Evolutionary conservation across 2,797 vertebrate genomes (phyloP).

Genomic region (Rousettus madagascariensis): DNA sequence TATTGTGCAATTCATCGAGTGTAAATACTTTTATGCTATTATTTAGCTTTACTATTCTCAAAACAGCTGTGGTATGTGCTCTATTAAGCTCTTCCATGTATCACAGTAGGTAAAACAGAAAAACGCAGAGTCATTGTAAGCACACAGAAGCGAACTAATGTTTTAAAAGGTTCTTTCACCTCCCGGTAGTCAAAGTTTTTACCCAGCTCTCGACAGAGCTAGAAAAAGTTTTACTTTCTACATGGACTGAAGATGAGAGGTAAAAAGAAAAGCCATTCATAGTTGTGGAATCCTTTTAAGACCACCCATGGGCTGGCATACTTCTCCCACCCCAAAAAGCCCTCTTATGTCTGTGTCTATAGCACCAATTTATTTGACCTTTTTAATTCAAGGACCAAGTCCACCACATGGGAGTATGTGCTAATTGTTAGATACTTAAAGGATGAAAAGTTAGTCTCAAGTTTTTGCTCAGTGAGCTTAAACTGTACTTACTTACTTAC

Average conservation of each 20-base stretch:
- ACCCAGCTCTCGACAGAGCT: background rate
- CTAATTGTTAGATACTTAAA: background rate
- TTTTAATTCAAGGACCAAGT: background rate
- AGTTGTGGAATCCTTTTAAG: background rate
- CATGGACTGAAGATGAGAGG: background rate
- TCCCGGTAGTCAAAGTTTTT: background rate
- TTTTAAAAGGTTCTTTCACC: background rate
- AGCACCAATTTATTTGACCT: background rate
- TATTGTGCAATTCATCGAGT: background rate
- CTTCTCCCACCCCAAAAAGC: rapidly evolving
- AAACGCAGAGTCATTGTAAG: background rate
- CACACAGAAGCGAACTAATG: background rate
- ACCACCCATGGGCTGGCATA: background rate
- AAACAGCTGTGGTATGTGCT: background rate
- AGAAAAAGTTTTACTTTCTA: background rate
- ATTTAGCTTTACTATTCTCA: background rate
- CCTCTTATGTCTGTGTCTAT: background rate
- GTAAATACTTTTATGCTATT: background rate
- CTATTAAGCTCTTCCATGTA: background rate
- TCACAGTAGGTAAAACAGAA: background rate
- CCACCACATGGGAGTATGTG: background rate
- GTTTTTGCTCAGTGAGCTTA: background rate
- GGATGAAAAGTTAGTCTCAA: background rate
- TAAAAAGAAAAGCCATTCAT: background rate
- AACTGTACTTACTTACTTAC: background rate